These are phyloP conservation scores for Pantherophis alleghaniensis DNA, from an alignment of 2,797 vertebrate genomes.

Conservation along the genomic window DNA sequence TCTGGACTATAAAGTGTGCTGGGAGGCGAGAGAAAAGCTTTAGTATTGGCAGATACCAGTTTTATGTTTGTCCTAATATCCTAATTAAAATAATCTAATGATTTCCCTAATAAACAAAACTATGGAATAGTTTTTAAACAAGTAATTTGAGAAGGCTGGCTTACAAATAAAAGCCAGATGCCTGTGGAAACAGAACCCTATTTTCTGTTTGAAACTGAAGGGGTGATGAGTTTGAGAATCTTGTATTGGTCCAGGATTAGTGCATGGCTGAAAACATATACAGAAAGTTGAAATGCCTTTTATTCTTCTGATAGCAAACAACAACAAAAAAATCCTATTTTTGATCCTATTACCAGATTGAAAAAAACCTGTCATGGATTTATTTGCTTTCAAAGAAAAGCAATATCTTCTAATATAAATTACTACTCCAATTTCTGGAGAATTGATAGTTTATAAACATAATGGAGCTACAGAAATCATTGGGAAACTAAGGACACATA, in stretches of 20 bases:
- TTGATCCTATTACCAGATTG: too few relatives aligned
- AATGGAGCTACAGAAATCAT: neutral
- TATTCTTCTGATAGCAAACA: neutral
- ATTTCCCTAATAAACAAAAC: neutral
- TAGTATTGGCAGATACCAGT: neutral
- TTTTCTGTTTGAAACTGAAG: neutral
- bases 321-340: too few relatives aligned
- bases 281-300: neutral
- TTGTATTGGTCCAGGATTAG: neutral
- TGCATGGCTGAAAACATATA: neutral
- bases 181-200: neutral
- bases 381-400: neutral
- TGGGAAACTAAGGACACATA: neutral
- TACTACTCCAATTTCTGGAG: neutral
- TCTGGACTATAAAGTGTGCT: too few relatives aligned
- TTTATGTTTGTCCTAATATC: neutral
- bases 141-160: neutral
- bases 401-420: neutral
- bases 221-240: neutral
- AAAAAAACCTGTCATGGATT: neutral
- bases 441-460: neutral
- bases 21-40: neutral
- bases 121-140: neutral
- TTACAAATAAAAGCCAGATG: neutral
- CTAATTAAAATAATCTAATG: neutral